Percentiles rank a stretch among this genome's conserved stretches.
These are phyloP conservation scores for Troilus luridus DNA, from an alignment of 2,888 invertebrate species.

Conservation along the genomic window DNA sequence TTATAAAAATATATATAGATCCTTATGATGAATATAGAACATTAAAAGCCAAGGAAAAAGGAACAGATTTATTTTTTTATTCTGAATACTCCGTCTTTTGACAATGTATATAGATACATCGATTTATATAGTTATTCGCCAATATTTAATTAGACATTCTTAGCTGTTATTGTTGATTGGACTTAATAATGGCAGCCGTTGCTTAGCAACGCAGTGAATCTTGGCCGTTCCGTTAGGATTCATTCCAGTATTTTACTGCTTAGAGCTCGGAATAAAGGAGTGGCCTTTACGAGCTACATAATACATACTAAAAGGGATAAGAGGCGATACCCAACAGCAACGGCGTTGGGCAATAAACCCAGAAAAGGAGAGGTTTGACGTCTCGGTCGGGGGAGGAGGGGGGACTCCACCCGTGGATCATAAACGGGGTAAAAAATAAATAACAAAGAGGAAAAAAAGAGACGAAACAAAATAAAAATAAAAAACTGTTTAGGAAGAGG, in stretches of 20 bases:
- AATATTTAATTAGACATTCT: too few relatives aligned
- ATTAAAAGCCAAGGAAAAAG: too few relatives aligned
- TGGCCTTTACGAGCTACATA: neutral
- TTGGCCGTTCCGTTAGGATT: neutral
- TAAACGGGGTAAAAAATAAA: neutral
- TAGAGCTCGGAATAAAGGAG: neutral
- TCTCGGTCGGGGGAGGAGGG: neutral
- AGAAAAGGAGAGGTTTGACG: constrained; percentile 17
- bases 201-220: neutral
- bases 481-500: constrained; percentile 16
- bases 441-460: neutral
- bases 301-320: neutral
- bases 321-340: neutral
- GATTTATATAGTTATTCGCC: too few relatives aligned
- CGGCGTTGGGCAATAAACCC: neutral
- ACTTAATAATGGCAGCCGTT: neutral
- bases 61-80: too few relatives aligned
- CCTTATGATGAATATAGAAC: too few relatives aligned
- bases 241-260: neutral
- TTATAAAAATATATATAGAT: too few relatives aligned
- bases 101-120: too few relatives aligned
- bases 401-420: neutral
- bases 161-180: neutral
- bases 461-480: neutral
- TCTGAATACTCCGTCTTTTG: too few relatives aligned